These are phyloP conservation scores for Petrophora chlorosata DNA, from an alignment of 2,888 invertebrate genomes.

Conservation along the genomic window DNA sequence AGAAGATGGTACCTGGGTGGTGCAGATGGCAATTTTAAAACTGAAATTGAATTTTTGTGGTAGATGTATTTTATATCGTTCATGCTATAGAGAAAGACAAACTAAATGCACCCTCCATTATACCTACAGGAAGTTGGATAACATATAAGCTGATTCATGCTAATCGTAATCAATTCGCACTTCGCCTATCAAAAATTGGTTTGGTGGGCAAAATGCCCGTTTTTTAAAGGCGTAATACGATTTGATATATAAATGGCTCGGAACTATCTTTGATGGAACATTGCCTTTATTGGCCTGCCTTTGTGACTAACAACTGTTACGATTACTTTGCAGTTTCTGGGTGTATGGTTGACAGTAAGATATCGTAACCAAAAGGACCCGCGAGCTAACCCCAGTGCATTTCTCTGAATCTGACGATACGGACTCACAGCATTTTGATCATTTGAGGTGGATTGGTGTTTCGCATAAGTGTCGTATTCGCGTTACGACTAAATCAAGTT, in stretches of 20 bases:
- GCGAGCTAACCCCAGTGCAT: conserved; percentile 97
- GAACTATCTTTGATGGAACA: not conserved
- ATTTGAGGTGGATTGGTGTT: conserved; percentile 76
- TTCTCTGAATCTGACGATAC: conserved; percentile 89
- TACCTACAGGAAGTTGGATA: no score
- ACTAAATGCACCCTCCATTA: not conserved
- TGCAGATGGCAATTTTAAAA: no score
- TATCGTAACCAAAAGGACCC: conserved; percentile 99
- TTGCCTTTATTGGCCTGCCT: conserved; percentile 33
- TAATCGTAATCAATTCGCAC: no score
- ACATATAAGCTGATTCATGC: no score
- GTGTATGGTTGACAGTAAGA: conserved; percentile 97
- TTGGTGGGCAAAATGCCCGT: not conserved
- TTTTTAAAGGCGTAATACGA: not conserved
- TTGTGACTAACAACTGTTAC: conserved; percentile 68
- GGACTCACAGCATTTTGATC: conserved; percentile 58
- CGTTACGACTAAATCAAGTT: conserved; percentile 17
- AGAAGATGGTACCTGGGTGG: no score
- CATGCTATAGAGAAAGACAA: not conserved
- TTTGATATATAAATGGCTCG: no score
- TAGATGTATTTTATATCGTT: not conserved
- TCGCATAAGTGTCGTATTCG: conserved; percentile 49
- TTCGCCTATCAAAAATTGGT: no score
- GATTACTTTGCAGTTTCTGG: conserved; percentile 92
- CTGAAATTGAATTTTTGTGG: not conserved